Evolutionary conservation across 1,140 invertebrate species (phyloP).

Genomic region (Dendrolimus kikuchii): DNA sequence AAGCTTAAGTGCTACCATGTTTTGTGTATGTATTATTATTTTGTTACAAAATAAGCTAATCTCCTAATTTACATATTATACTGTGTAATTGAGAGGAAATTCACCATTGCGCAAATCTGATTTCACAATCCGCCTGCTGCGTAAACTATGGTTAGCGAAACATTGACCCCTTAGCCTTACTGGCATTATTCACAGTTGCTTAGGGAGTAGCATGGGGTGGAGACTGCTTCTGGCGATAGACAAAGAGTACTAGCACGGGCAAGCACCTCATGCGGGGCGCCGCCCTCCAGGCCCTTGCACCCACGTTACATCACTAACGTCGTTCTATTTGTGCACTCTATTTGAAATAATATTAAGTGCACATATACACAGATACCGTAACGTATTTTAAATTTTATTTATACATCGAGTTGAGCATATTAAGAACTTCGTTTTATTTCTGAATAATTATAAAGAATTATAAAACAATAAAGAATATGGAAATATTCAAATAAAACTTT

Average conservation of each 20-base stretch:
- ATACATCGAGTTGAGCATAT: no score
- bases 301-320: constrained; percentile 20
- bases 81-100: no score
- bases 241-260: constrained; percentile 45
- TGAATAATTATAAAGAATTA: neutral
- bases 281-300: constrained; percentile 50
- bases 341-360: constrained; percentile 42
- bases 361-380: constrained; percentile 10
- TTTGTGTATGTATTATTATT: no score
- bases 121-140: no score
- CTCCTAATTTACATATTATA: no score
- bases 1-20: no score
- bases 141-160: no score
- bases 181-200: constrained; percentile 22
- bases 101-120: no score
- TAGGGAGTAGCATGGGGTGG: constrained; percentile 10
- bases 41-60: no score
- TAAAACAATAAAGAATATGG: no score
- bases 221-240: constrained; percentile 13
- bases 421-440: no score
- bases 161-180: constrained; percentile 9
- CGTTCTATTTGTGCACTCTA: constrained; percentile 27
- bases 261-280: constrained; percentile 31
- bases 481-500: no score
- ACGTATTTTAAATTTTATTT: constrained; percentile 15